These are phyloP conservation scores for Iphiclides podalirius DNA, from an alignment of 2,888 invertebrate species.

Conservation along the genomic window DNA sequence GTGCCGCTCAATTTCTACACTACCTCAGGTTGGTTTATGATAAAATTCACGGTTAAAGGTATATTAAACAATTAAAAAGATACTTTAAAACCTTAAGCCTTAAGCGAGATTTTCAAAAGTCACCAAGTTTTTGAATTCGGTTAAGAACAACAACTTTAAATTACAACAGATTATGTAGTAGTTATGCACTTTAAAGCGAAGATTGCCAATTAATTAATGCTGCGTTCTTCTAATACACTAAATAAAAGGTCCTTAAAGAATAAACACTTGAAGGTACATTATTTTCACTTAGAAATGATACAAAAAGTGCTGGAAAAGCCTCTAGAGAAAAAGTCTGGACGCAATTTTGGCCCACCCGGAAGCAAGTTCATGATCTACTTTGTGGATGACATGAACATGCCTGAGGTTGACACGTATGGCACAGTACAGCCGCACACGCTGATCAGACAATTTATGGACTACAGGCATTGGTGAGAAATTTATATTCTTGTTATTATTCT, in stretches of 20 bases:
- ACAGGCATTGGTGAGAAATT: conserved; percentile 89
- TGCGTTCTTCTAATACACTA: too few species aligned
- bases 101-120: too few species aligned
- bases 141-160: too few species aligned
- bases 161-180: too few species aligned
- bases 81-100: too few species aligned
- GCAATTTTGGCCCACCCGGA: conserved; percentile 96
- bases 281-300: conserved; percentile 84
- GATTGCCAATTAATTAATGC: too few species aligned
- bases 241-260: too few species aligned
- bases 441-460: conserved; percentile 95
- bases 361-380: conserved; percentile 95
- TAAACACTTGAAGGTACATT: too few species aligned
- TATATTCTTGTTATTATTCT: background rate
- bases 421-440: conserved; percentile 97
- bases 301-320: conserved; percentile 94
- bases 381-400: conserved; percentile 98
- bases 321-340: conserved; percentile 96
- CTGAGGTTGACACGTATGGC: conserved; percentile 95
- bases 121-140: too few species aligned
- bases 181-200: too few species aligned
- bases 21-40: conserved; percentile 84
- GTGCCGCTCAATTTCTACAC: conserved; percentile 98
- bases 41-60: too few species aligned
- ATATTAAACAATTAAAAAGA: too few species aligned